A percentile compares a stretch with the other conserved stretches of the same genome.
Conservation (phyloP, 92 coral and sea anemone genomes). For the Phenganax stokvisi region DNA sequence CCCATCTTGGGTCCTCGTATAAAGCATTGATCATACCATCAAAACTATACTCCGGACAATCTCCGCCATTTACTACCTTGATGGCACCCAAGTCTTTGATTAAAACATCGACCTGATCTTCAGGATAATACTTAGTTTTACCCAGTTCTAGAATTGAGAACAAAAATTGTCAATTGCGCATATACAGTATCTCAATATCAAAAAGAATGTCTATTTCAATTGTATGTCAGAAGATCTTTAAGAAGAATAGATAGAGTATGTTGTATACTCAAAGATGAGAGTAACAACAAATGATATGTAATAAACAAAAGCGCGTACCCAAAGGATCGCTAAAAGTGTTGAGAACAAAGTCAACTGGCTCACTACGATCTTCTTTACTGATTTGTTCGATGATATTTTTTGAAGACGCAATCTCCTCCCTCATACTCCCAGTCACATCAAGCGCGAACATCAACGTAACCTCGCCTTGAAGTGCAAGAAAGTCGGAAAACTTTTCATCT, state of each 20-base stretch:
- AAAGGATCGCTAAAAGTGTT: constrained; percentile 81
- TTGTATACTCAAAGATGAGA: neutral
- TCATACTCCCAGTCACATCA: constrained; percentile 89
- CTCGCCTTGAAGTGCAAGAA: constrained; percentile 84
- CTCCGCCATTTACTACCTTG: constrained; percentile 60
- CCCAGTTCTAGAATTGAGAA: neutral
- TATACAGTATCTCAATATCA: no score
- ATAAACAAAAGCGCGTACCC: constrained; percentile 29
- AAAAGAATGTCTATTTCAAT: no score
- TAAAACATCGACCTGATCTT: constrained; percentile 47
- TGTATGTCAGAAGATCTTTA: no score
- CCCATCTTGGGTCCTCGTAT: constrained; percentile 50
- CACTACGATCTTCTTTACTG: constrained; percentile 53
- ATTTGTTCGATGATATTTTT: constrained; percentile 72
- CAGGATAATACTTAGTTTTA: constrained; percentile 36
- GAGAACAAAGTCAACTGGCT: constrained; percentile 66
- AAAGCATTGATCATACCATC: constrained; percentile 60
- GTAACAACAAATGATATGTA: neutral
- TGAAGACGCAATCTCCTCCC: constrained; percentile 58
- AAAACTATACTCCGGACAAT: constrained; percentile 64
- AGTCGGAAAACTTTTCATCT: constrained; percentile 49
- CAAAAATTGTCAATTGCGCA: neutral
- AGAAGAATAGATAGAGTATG: no score
- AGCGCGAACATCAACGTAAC: constrained; percentile 86
- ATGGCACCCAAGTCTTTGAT: constrained; percentile 50